Evolutionary conservation across 2,888 invertebrate genomes (phyloP), one percentile per base, ranked within the genome.

Genomic region (Oscheius myriophilus): DNA sequence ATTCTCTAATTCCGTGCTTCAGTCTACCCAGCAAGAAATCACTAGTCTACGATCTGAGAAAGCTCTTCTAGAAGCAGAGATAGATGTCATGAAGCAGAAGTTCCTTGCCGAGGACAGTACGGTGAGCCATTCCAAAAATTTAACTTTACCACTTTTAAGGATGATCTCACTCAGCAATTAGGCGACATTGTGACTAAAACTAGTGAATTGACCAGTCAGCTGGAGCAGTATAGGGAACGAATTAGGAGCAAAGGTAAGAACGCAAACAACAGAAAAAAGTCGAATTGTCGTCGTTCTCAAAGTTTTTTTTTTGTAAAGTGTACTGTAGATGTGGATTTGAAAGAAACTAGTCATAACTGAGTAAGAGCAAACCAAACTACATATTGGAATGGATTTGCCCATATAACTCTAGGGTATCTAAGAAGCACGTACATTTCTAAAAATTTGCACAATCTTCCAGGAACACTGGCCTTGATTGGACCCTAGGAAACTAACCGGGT

Each of bases 11-110:
- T 3, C 3, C 3, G 16, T 53, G n/a, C 14, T 53, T 53, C 53
- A 53, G 72, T 76, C 81, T 1, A 71, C 84, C 21, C 76, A 82
- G 61, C 81, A 83, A 33, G 84, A 84, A 45, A 76, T 84, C 45
- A 80, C 73, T 59, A 68, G 75, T 14, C 69, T 84, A 9, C 72
- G 79, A 14, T 69, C 72, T 2, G 80, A 82, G 58, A 83, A 82
- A 42, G 64, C 63, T 14, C 71, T 75, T 14, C 67, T 85, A 16
- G 77, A 77, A 43, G 79, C 79, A 11, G 81, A 83, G 70, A 67
- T 84, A 12, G 65, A 64, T 39, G 73, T 75, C 18, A 54, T 78
- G 41, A 72, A 74, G 9, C 78, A 78, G 42, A 77, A 83, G 53
- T 72, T 80, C 46, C 67, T 76, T 55, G 71, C 70, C 21, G 42